A percentile compares a stretch with the other conserved stretches of the same genome.
phyloP scores from a whole-genome alignment of 2,797 vertebrate genomes.

The Hippoglossus hippoglossus region DNA sequence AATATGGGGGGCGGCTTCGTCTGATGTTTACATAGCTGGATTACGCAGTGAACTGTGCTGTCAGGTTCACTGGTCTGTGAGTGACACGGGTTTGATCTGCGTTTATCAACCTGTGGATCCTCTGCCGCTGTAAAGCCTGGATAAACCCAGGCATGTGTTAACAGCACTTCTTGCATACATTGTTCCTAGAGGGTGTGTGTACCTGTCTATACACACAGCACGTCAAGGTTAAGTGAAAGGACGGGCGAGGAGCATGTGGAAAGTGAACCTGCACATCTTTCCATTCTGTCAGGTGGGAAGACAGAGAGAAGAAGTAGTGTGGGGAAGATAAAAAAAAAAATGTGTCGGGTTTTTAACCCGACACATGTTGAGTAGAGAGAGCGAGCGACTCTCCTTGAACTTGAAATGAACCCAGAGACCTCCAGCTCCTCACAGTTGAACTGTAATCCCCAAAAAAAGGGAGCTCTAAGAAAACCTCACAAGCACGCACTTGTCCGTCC shows the following conservation, averaged over 20 bases:
- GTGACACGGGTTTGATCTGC: conserved; percentile 50
- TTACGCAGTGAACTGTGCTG: conserved; percentile 18
- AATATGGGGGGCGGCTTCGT: conserved; percentile 6
- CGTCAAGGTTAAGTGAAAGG: conserved; percentile 37
- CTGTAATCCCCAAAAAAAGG: conserved; percentile 26
- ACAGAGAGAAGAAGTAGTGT: conserved; percentile 2
- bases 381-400: conserved; percentile 62
- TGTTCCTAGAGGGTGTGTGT: conserved; percentile 12
- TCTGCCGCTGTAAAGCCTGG: conserved; percentile 35
- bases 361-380: not conserved
- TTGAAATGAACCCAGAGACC: conserved; percentile 58
- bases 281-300: conserved; percentile 29
- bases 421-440: conserved; percentile 16
- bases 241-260: conserved; percentile 16
- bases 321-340: not conserved
- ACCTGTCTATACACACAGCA: not conserved
- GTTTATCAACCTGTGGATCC: conserved; percentile 42
- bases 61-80: conserved; percentile 47
- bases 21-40: conserved; percentile 43
- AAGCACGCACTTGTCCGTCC: conserved; percentile 72
- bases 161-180: conserved; percentile 54
- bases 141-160: conserved; percentile 60
- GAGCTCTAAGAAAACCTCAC: conserved; percentile 61
- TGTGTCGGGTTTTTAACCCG: conserved; percentile 1
- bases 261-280: conserved; percentile 41